Evolutionary conservation across 1,140 invertebrate species (phyloP), one percentile per base, ranked within the genome.

Genomic region (Lordiphosa clarofinis): DNA sequence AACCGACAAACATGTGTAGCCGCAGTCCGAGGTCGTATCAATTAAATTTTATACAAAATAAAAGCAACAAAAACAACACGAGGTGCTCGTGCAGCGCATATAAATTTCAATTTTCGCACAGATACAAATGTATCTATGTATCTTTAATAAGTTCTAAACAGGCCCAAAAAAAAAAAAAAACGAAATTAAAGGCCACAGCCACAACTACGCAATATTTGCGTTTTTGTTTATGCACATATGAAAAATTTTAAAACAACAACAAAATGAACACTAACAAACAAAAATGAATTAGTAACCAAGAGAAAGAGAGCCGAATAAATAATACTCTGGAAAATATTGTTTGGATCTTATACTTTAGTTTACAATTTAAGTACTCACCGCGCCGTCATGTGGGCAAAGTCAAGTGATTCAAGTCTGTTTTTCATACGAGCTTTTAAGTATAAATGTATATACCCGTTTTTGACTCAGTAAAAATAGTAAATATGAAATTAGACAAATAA

Each of bases 21-120:
- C 28, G 4, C 38, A 15, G 6, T 68, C 50, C 69, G 66, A 74
- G 75, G 75, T 65, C 66, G 55, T 44, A 67, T 74, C 65, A 66
- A 79, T 79, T 74, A 61, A 70, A 61, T 48, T 59, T 49, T 52
- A 11, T 11, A 49, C 38, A 13, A 40, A 40, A 15, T 15, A 4
- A 40, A 2, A 10, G 7, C 38, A 1, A 8, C 12, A 11, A 12
- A 33, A 47, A 21, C 24, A 36, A 38, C 43, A 47, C 28, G 12
- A 60, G 50, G 33, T n/a, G 28, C n/a, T 53, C 35, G 54, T 44
- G 54, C 53, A 54, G 15, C 38, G 56, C 49, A 50, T 57, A 61
- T 64, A 52, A 50, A 76, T 59, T 62, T 39, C 3, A 33, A 48
- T 68, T 59, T 9, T 15, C 24, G 6, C 44, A 56, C 10, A 43